Evolutionary conservation across 2,113 vertebrate species (phyloP).

Genomic region (Leucoraja erinaceus): DNA sequence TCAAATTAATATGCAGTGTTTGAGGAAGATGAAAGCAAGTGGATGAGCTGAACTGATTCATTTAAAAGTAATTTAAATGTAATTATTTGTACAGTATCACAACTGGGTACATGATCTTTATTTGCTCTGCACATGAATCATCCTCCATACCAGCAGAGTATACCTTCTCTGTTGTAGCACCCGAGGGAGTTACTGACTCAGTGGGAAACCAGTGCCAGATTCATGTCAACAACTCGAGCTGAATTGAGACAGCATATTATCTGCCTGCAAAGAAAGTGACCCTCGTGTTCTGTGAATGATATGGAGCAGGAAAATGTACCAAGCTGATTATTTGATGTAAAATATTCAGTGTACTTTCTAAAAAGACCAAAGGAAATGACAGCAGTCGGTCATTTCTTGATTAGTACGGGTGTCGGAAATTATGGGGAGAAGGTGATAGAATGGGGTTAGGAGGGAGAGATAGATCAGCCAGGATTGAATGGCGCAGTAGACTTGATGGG

Average conservation of each 20-base stretch:
- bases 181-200: not conserved
- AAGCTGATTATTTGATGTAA: not conserved
- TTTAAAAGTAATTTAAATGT: not conserved
- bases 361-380: too few species aligned
- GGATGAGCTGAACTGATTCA: not conserved
- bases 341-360: not conserved
- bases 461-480: too few species aligned
- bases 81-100: not conserved
- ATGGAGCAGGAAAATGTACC: not conserved
- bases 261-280: not conserved
- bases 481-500: too few species aligned
- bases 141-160: not conserved
- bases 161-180: not conserved
- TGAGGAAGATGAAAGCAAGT: not conserved
- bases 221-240: not conserved
- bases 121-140: not conserved
- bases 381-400: too few species aligned
- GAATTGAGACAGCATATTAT: not conserved
- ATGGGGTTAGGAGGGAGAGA: too few species aligned
- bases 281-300: not conserved
- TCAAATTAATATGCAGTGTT: not conserved
- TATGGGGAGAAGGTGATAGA: too few species aligned
- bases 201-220: not conserved
- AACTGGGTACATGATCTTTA: not conserved
- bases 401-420: too few species aligned